Conservation (phyloP, 1,140 invertebrate genomes). For the Camponotus floridanus region DNA sequence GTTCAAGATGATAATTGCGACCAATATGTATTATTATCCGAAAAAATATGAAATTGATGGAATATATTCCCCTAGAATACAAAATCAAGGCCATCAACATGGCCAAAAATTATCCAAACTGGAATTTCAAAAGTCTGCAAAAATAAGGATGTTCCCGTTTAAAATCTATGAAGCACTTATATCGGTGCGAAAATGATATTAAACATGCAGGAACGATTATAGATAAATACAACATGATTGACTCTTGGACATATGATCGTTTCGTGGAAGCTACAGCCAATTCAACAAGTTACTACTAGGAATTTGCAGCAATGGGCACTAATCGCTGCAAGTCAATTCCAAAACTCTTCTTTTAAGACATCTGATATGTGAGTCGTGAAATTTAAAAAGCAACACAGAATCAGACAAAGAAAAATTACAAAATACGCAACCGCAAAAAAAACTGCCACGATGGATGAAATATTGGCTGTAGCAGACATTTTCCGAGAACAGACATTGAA, state of each 20-base stretch:
- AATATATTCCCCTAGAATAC: not conserved
- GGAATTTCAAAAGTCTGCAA: not conserved
- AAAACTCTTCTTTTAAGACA: not conserved
- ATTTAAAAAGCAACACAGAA: conserved; percentile 17
- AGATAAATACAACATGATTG: not conserved
- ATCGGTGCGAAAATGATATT: conserved; percentile 24
- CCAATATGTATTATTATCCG: not conserved
- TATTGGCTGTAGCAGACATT: not conserved
- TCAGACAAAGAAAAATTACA: not conserved
- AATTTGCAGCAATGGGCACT: conserved; percentile 12
- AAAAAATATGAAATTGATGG: not conserved
- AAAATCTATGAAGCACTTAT: not conserved
- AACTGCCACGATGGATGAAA: not conserved
- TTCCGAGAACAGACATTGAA: not conserved
- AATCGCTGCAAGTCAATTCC: not conserved
- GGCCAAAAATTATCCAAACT: conserved; percentile 14
- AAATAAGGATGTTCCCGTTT: not conserved
- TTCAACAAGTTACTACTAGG: not conserved
- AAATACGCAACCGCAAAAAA: not conserved
- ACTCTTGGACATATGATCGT: not conserved
- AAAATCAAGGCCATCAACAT: conserved; percentile 22
- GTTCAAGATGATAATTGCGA: not conserved
- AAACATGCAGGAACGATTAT: not conserved
- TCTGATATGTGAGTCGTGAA: not conserved
- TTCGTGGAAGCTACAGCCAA: conserved; percentile 7